Conservation (phyloP, 2,888 invertebrate species). For the Sepiola atlantica region DNA sequence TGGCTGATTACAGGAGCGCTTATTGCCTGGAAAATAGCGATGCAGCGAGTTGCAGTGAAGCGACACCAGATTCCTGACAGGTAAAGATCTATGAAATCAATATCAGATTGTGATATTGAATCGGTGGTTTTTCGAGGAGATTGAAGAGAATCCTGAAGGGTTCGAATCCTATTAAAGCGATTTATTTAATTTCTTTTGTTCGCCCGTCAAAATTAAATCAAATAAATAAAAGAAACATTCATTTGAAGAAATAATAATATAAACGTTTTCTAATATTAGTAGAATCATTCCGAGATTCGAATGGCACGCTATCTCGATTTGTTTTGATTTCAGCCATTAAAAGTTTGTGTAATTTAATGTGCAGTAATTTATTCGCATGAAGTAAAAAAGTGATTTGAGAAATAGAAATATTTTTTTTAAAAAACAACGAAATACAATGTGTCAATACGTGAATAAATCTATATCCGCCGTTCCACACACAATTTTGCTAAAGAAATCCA, state of each 20-base stretch:
- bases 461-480: no score
- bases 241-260: no score
- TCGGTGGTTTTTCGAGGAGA: background rate
- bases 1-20: background rate
- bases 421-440: no score
- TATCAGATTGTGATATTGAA: constrained; percentile 32
- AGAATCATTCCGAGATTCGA: background rate
- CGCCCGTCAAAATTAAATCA: no score
- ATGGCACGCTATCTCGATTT: background rate
- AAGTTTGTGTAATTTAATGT: background rate
- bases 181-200: no score
- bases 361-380: background rate
- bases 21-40: background rate
- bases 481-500: no score
- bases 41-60: background rate
- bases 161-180: background rate
- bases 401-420: no score
- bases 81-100: constrained; percentile 32
- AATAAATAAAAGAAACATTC: no score
- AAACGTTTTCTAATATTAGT: no score
- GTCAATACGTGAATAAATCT: no score
- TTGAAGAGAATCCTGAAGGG: background rate
- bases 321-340: background rate
- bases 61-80: constrained; percentile 22
- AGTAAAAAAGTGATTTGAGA: background rate